A percentile compares a stretch with the other conserved stretches of the same genome.
Evolutionary conservation across 2,888 invertebrate genomes (phyloP).

Genomic region (Ophion ventricosus): DNA sequence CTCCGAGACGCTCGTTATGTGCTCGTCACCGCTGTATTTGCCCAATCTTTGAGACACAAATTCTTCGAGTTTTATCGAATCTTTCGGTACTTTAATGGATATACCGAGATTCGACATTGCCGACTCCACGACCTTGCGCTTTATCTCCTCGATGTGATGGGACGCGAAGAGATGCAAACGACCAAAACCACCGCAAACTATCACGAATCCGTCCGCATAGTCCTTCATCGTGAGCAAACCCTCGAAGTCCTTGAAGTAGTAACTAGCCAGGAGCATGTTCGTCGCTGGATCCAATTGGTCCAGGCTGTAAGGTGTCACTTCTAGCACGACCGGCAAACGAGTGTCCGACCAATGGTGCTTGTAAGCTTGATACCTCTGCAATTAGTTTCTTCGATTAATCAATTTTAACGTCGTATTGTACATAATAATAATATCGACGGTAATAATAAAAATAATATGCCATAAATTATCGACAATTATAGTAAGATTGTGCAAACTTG

Average conservation of each 20-base stretch:
- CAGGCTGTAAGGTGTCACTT: conserved; percentile 95
- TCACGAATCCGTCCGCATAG: conserved; percentile 95
- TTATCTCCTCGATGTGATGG: conserved; percentile 93
- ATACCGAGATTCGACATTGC: conserved; percentile 92
- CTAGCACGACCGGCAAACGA: conserved; percentile 93
- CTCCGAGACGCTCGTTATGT: conserved; percentile 97
- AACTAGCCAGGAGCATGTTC: conserved; percentile 91
- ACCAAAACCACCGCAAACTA: conserved; percentile 96
- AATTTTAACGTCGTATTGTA: too few species aligned
- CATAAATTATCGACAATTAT: too few species aligned
- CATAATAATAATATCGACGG: background rate
- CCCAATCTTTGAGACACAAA: conserved; percentile 95
- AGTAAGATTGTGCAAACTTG: too few species aligned
- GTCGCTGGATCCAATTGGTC: conserved; percentile 96
- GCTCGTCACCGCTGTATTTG: conserved; percentile 95
- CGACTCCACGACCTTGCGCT: conserved; percentile 93
- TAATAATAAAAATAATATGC: background rate
- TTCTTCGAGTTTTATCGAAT: conserved; percentile 93
- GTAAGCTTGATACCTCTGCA: conserved; percentile 93
- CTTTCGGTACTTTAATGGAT: conserved; percentile 92
- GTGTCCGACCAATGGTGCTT: conserved; percentile 99
- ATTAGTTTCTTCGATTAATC: background rate
- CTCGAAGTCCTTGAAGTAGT: conserved; percentile 94
- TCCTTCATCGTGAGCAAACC: conserved; percentile 92
- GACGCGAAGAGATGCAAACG: conserved; percentile 96